Evolutionary conservation across 2,113 vertebrate genomes (phyloP), one percentile per base, ranked within the genome.

Genomic region (Chionis minor): DNA sequence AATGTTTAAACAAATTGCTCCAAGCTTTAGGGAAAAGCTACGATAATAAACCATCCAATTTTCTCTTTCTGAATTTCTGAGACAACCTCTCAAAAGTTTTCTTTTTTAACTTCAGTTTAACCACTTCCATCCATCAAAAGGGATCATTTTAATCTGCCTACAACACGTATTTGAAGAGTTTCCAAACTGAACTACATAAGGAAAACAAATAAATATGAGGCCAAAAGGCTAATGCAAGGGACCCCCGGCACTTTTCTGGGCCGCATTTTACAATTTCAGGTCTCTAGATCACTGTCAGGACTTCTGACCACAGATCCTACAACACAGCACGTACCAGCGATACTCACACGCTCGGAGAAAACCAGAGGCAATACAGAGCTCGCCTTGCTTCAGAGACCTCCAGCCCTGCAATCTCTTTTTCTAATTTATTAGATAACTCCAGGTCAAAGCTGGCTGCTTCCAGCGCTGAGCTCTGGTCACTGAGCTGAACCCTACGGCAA

Each of bases 1-100:
- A 82, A 51, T 81, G 94, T 72, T 95, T 94, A 97, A 97, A 87
- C 89, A 96, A 95, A 97, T 96, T 90, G 77, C 78, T 92, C 71
- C 87, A 91, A 71, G 86, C 81, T 82, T 94, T 54, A 63, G 42
- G 55, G 61, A 78, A 80, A 92, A 63, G 71, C 77, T 82, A 13
- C 22, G 30, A 84, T 59, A 91, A 12, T 72, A 91, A 92, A 73
- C 20, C 28, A 88, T 33, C 28, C 27, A 52, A 51, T 75, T 86
- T 83, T 44, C 40, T 63, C 24, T 77, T 91, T 84, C 81, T 61
- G 58, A 92, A 75, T 69, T 88, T 56, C 51, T 44, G 42, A 72
- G 30, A 45, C 26, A 55, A 32, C 4, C 13, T 49, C 42, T 73
- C 22, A 4, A 78, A 91, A 90, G 26, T 82, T 94, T 59, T 65